Percentiles rank a stretch among this genome's conserved stretches.
Evolutionary conservation across 2,888 invertebrate species (phyloP).

Genomic region (Argyresthia goedartella): DNA sequence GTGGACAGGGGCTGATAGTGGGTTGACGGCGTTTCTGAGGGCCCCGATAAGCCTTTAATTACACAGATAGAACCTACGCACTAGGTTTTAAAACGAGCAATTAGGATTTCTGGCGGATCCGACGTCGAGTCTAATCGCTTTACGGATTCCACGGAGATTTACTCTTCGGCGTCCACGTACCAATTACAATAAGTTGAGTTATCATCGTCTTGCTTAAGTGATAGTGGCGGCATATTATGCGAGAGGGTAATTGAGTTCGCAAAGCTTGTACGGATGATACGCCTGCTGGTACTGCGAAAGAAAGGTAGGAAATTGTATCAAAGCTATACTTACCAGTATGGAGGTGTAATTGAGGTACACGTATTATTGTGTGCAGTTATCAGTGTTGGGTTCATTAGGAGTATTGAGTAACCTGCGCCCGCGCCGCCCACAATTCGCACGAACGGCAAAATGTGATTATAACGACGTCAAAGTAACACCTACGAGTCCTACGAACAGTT

Average conservation of each 20-base stretch:
- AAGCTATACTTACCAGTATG: too few relatives aligned
- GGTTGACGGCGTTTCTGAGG: slow-evolving; percentile 54
- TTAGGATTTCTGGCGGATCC: background rate
- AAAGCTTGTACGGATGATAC: too few relatives aligned
- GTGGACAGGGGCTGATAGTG: slow-evolving; percentile 52
- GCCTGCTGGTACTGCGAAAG: too few relatives aligned
- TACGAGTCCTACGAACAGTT: slow-evolving; percentile 18
- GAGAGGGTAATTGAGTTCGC: too few relatives aligned
- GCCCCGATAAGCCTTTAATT: slow-evolving; percentile 57
- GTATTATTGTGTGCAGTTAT: slow-evolving; percentile 16
- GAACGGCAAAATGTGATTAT: slow-evolving; percentile 54
- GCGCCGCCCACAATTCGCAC: slow-evolving; percentile 52
- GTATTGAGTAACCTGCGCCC: slow-evolving; percentile 22
- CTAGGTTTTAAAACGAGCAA: background rate
- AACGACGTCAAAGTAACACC: slow-evolving; percentile 52
- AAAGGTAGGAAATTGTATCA: too few relatives aligned
- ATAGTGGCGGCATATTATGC: too few relatives aligned
- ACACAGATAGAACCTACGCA: slow-evolving; percentile 40
- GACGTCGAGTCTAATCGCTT: background rate
- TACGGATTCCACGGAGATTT: background rate
- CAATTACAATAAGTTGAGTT: background rate
- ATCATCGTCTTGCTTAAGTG: too few relatives aligned
- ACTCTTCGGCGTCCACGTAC: background rate
- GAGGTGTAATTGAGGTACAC: background rate
- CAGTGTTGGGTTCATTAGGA: slow-evolving; percentile 36